Percentiles rank a stretch among this genome's conserved stretches.
These are phyloP conservation scores for Formicarius rufipectus DNA, from an alignment of 2,113 vertebrate species.

Conservation along the genomic window DNA sequence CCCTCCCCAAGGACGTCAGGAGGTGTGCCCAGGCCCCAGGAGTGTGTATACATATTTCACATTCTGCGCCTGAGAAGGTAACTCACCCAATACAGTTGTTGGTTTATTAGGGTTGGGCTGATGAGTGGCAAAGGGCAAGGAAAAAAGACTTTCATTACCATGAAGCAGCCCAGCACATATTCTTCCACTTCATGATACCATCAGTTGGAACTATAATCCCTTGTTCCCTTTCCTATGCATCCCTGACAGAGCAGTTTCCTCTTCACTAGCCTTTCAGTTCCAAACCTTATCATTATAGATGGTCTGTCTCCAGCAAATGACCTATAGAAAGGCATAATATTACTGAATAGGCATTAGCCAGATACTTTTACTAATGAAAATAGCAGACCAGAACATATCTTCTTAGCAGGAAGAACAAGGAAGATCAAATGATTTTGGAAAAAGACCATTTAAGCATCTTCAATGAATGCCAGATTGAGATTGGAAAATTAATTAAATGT, in stretches of 20 bases:
- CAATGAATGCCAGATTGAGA: slow-evolving; percentile 2
- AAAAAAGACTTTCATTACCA: background rate
- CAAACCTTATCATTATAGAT: background rate
- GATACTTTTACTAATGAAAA: background rate
- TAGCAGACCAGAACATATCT: background rate
- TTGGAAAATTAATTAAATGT: slow-evolving; percentile 37
- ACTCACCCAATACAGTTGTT: background rate
- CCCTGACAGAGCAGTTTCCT: background rate
- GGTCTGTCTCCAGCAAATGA: background rate
- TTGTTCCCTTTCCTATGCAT: background rate
- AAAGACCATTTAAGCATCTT: slow-evolving; percentile 2
- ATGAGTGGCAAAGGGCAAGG: background rate
- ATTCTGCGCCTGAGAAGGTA: background rate
- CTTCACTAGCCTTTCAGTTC: background rate
- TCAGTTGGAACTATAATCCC: background rate
- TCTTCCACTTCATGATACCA: background rate
- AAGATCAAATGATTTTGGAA: slow-evolving; percentile 28
- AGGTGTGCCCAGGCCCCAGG: background rate
- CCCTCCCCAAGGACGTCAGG: background rate
- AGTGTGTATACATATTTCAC: background rate
- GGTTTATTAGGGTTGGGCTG: background rate
- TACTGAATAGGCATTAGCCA: background rate
- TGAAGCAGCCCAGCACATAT: background rate
- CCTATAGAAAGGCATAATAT: background rate
- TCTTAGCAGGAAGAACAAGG: background rate